Evolutionary conservation across 2,888 invertebrate species (phyloP).

Genomic region (Agriopis aurantiaria): DNA sequence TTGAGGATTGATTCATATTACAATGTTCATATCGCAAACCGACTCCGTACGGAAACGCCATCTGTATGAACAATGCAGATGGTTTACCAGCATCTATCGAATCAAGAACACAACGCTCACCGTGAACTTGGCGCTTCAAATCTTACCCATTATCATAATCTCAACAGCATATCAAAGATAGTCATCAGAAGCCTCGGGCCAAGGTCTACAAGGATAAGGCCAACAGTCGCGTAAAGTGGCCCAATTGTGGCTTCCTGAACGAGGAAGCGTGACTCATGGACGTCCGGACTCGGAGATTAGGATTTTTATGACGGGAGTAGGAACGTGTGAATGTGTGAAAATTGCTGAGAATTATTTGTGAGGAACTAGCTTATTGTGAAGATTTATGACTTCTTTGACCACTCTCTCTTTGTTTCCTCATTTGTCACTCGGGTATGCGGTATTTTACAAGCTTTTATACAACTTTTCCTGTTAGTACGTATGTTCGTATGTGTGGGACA

Average conservation of each 20-base stretch:
- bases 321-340: slow-evolving; percentile 17
- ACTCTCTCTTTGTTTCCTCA: no score
- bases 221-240: slow-evolving; percentile 40
- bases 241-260: slow-evolving; percentile 39
- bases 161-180: slow-evolving; percentile 17
- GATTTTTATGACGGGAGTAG: slow-evolving; percentile 34
- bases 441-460: no score
- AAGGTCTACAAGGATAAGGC: slow-evolving; percentile 38
- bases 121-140: slow-evolving; percentile 5
- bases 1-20: no score
- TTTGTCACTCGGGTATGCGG: no score
- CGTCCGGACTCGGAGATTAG: slow-evolving; percentile 30
- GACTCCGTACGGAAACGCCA: no score
- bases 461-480: no score
- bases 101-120: not conserved
- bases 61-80: no score
- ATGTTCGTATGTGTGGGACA: no score
- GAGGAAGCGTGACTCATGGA: slow-evolving; percentile 39
- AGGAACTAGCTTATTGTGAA: not conserved
- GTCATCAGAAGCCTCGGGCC: slow-evolving; percentile 12
- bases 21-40: no score
- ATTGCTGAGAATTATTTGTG: not conserved
- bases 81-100: not conserved
- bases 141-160: not conserved
- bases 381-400: slow-evolving; percentile 1